Percentiles rank a stretch among this genome's conserved stretches.
Evolutionary conservation across 2,797 vertebrate genomes (phyloP).

Genomic region (Peromyscus eremicus): DNA sequence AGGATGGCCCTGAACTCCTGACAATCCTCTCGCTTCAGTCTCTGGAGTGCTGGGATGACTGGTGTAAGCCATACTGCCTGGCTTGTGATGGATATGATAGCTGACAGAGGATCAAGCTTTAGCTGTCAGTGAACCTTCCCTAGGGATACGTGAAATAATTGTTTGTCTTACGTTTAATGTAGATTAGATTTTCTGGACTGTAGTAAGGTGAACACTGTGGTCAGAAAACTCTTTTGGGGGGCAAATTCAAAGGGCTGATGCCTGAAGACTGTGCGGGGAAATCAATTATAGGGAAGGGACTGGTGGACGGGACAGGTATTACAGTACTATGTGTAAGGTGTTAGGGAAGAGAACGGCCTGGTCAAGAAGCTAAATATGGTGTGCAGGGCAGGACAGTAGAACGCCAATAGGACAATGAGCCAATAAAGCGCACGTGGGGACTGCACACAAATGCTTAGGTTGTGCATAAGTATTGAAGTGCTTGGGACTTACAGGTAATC

Average conservation of each 20-base stretch:
- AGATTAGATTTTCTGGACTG: constrained; percentile 41
- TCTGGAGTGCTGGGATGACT: not conserved
- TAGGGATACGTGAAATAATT: constrained; percentile 7
- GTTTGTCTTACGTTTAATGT: constrained; percentile 30
- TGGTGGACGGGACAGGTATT: not conserved
- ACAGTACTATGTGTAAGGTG: not conserved
- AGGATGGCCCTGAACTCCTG: not conserved
- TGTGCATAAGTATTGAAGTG: constrained; percentile 20
- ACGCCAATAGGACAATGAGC: constrained; percentile 9
- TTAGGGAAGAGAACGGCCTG: constrained; percentile 30
- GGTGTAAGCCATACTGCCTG: not conserved
- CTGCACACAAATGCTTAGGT: constrained; percentile 24
- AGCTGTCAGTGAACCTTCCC: constrained; percentile 43
- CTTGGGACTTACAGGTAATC: not conserved
- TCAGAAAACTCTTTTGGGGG: constrained; percentile 58
- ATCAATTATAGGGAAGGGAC: not conserved
- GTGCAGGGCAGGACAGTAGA: not conserved
- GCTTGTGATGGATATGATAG: not conserved
- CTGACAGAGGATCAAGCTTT: constrained; percentile 34
- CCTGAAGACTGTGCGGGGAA: not conserved
- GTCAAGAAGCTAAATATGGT: constrained; percentile 12
- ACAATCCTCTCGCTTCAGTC: not conserved
- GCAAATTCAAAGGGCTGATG: constrained; percentile 6
- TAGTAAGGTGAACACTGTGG: constrained; percentile 35
- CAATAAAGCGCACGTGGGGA: constrained; percentile 16